These are phyloP conservation scores for Salvelinus namaycush DNA, from an alignment of 2,113 vertebrate genomes.

Conservation along the genomic window DNA sequence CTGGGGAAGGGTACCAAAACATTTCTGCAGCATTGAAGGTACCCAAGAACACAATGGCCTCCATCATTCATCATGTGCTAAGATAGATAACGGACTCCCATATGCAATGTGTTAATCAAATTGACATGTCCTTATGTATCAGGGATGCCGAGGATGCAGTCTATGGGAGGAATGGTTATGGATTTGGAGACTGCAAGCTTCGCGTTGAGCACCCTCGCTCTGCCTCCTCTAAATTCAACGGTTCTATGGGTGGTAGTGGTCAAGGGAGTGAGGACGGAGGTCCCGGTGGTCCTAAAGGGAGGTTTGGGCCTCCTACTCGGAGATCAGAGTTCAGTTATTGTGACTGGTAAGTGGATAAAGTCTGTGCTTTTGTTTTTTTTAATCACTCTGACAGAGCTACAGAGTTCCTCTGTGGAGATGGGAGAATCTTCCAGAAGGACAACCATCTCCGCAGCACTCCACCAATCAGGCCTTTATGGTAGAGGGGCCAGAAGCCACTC, in stretches of 20 bases:
- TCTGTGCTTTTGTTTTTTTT: not conserved
- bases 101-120: too few relatives aligned
- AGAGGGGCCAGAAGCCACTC: too few relatives aligned
- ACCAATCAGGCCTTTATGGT: too few relatives aligned
- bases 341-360: conserved; percentile 46
- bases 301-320: conserved; percentile 74
- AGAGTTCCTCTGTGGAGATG: too few relatives aligned
- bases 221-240: conserved; percentile 59
- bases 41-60: too few relatives aligned
- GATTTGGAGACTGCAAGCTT: conserved; percentile 76
- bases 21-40: too few relatives aligned
- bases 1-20: too few relatives aligned
- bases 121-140: conserved; percentile 40
- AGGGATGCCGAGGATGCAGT: conserved; percentile 78
- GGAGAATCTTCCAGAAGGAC: too few relatives aligned
- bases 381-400: too few relatives aligned
- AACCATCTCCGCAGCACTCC: too few relatives aligned
- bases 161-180: conserved; percentile 76
- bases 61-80: too few relatives aligned
- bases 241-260: conserved; percentile 53
- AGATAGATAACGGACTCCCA: too few relatives aligned
- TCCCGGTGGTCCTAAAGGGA: conserved; percentile 47
- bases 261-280: not conserved
- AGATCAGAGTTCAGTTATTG: conserved; percentile 82
- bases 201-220: conserved; percentile 82